A percentile compares a stretch with the other conserved stretches of the same genome.
These are phyloP conservation scores for Platyrinchus mystaceus DNA, from an alignment of 2,797 vertebrate genomes.

Conservation along the genomic window DNA sequence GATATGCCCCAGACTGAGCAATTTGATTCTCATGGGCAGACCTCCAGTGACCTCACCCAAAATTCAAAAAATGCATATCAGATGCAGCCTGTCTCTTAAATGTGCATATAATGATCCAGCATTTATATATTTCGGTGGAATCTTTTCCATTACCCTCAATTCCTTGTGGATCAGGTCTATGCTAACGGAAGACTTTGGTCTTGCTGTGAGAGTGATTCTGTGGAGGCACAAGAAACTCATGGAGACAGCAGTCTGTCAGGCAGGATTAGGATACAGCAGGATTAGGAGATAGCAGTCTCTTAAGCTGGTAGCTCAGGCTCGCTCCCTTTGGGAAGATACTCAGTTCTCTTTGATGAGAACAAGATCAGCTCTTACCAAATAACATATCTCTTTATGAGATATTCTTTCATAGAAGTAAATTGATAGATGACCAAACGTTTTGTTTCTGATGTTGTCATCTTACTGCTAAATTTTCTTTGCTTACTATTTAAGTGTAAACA, in stretches of 20 bases:
- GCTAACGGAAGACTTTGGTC: background rate
- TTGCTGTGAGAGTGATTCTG: background rate
- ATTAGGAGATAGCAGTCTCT: background rate
- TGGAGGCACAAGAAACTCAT: background rate
- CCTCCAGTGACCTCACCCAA: slow-evolving; percentile 1
- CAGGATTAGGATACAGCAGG: background rate
- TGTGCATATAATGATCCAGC: background rate
- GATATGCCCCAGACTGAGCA: background rate
- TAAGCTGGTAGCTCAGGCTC: background rate
- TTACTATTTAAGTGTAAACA: background rate
- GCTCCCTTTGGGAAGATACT: background rate
- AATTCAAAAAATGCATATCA: background rate
- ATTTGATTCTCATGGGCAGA: background rate
- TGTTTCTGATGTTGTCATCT: background rate
- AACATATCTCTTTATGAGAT: background rate
- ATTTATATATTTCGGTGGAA: background rate
- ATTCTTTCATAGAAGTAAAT: background rate
- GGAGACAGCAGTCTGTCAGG: background rate
- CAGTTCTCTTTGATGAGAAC: background rate
- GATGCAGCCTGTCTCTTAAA: background rate
- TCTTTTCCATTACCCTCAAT: background rate
- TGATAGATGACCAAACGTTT: background rate
- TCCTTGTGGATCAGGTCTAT: background rate
- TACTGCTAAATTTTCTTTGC: background rate
- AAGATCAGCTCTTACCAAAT: background rate